A percentile compares a stretch with the other conserved stretches of the same genome.
Evolutionary conservation across 2,888 invertebrate genomes (phyloP).

Genomic region (Xestia c-nigrum): DNA sequence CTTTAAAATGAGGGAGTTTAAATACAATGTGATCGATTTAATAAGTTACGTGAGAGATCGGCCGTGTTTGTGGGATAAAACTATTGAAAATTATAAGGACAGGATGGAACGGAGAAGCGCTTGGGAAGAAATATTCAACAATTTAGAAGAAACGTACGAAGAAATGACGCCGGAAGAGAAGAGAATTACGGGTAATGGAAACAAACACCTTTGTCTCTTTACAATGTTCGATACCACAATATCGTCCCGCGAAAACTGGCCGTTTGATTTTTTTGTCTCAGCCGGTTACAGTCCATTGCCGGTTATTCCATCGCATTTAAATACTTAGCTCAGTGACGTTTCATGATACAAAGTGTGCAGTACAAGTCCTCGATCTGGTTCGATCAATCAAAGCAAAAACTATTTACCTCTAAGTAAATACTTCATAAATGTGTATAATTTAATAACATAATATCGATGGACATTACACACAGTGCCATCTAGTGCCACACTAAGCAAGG

Average conservation of each 20-base stretch:
- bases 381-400: slow-evolving; percentile 3
- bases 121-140: slow-evolving; percentile 84
- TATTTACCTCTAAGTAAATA: background rate
- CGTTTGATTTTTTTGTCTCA: slow-evolving; percentile 3
- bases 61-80: slow-evolving; percentile 86
- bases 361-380: background rate
- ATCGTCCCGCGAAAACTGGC: background rate
- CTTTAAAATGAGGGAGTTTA: slow-evolving; percentile 80
- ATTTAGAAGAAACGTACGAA: slow-evolving; percentile 80
- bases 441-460: too few relatives aligned
- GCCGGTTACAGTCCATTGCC: slow-evolving; percentile 3
- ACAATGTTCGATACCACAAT: background rate
- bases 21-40: slow-evolving; percentile 80
- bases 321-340: background rate
- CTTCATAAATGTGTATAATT: too few relatives aligned
- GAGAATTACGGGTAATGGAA: slow-evolving; percentile 78
- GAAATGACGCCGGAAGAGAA: slow-evolving; percentile 79
- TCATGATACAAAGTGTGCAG: background rate
- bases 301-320: too few relatives aligned
- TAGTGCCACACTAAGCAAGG: too few relatives aligned
- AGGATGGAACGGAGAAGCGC: slow-evolving; percentile 80
- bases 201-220: slow-evolving; percentile 41
- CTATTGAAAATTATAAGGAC: slow-evolving; percentile 84
- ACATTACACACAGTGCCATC: too few relatives aligned
- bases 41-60: slow-evolving; percentile 77